phyloP scores from a whole-genome alignment of 2,797 vertebrate genomes.

The Cossypha polioptera region DNA sequence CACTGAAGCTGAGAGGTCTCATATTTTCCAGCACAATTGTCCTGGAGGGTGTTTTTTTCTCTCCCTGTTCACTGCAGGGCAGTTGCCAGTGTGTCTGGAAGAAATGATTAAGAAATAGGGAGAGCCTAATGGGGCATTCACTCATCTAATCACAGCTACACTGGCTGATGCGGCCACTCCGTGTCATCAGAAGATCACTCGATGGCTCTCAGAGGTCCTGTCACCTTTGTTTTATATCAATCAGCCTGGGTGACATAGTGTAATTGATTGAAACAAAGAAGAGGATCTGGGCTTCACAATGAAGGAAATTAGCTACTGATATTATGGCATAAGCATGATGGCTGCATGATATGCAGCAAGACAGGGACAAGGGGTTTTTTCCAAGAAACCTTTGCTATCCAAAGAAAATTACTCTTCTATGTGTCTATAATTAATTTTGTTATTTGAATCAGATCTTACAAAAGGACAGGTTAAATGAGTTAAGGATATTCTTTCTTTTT shows the following conservation, averaged over 20 bases:
- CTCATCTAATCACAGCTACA: background rate
- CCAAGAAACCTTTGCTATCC: background rate
- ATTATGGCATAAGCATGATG: accelerated
- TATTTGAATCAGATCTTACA: accelerated
- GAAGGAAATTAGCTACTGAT: background rate
- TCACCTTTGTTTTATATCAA: background rate
- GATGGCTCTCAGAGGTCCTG: background rate
- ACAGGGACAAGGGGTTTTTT: background rate
- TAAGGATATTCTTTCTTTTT: background rate
- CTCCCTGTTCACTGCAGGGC: background rate
- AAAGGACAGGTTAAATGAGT: background rate
- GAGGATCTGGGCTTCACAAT: background rate
- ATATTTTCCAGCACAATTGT: background rate
- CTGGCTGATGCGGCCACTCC: background rate
- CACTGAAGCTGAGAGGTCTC: background rate
- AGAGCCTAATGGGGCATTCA: background rate
- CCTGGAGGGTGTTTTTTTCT: background rate
- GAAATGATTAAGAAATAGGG: background rate
- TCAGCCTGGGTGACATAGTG: background rate
- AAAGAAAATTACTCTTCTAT: background rate
- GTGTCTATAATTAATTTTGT: background rate
- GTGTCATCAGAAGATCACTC: background rate
- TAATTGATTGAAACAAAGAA: background rate
- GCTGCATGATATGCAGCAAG: background rate
- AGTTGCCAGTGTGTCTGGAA: background rate